Evolutionary conservation across 1,140 invertebrate species (phyloP).

Genomic region (Drosophila triauraria): DNA sequence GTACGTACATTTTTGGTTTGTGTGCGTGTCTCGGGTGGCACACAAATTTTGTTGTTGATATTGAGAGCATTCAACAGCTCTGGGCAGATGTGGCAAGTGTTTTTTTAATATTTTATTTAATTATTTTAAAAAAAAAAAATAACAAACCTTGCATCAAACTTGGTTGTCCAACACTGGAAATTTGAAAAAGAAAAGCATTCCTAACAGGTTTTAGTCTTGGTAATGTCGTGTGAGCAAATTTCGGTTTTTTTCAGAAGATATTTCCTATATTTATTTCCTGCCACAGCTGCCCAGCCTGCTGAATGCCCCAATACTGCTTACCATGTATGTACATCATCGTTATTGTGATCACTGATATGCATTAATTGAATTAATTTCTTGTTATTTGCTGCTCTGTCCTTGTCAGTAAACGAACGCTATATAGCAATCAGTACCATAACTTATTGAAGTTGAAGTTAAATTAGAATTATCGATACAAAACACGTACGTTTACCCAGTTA

Average conservation of each 20-base stretch:
- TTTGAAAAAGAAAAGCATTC: not conserved
- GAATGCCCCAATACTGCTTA: conserved; percentile 22
- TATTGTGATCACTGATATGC: conserved; percentile 77
- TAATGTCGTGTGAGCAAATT: conserved; percentile 11
- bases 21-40: conserved; percentile 20
- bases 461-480: conserved; percentile 32
- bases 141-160: not conserved
- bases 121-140: not conserved
- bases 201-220: not conserved
- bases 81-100: conserved; percentile 5
- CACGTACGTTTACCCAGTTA: conserved; percentile 12
- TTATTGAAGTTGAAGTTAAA: conserved; percentile 33
- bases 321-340: conserved; percentile 33
- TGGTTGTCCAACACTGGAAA: not conserved
- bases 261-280: not conserved
- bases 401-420: conserved; percentile 17
- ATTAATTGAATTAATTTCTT: conserved; percentile 69
- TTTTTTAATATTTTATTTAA: not conserved
- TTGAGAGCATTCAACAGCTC: conserved; percentile 1
- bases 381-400: not conserved
- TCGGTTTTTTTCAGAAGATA: not conserved
- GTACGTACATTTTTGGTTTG: conserved; percentile 13
- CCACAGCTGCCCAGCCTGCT: conserved; percentile 1
- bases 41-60: conserved; percentile 13
- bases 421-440: conserved; percentile 29